Percentiles rank a stretch among this genome's conserved stretches.
phyloP scores from a whole-genome alignment of 1,140 invertebrate species.

The Tenebrio molitor region DNA sequence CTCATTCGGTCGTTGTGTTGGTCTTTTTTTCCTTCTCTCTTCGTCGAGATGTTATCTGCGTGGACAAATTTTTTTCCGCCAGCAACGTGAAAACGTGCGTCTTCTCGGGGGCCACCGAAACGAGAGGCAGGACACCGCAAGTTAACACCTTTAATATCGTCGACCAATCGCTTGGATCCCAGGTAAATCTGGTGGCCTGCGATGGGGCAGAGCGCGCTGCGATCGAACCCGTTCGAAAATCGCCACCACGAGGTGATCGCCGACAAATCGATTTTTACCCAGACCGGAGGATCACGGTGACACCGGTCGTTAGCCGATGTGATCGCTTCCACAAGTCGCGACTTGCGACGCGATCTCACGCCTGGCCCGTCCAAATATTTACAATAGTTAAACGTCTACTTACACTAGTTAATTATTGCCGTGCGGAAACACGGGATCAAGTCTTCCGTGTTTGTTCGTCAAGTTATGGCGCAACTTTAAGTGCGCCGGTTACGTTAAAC shows the following conservation, averaged over 20 bases:
- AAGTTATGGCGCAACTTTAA: no score
- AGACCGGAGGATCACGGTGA: background rate
- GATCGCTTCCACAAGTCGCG: no score
- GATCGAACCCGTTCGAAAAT: conserved; percentile 17
- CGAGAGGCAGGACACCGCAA: conserved; percentile 41
- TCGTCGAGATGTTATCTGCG: conserved; percentile 1
- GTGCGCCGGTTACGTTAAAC: no score
- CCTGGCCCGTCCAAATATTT: no score
- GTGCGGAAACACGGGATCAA: no score
- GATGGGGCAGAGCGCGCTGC: conserved; percentile 23
- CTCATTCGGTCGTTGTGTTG: no score
- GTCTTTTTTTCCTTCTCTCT: background rate
- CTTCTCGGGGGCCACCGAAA: conserved; percentile 27
- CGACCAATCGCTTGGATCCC: conserved; percentile 28
- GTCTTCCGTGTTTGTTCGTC: no score
- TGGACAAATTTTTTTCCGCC: background rate
- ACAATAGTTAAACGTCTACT: no score
- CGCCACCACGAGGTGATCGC: background rate
- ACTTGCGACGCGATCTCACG: no score
- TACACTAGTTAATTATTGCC: no score
- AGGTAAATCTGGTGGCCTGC: conserved; percentile 24
- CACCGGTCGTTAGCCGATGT: no score
- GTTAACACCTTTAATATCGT: conserved; percentile 46
- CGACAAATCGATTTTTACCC: background rate
- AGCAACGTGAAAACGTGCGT: conserved; percentile 11